Percentiles rank a stretch among this genome's conserved stretches.
phyloP scores from a whole-genome alignment of 23 tunicate species.

The Ciona savignyi region DNA sequence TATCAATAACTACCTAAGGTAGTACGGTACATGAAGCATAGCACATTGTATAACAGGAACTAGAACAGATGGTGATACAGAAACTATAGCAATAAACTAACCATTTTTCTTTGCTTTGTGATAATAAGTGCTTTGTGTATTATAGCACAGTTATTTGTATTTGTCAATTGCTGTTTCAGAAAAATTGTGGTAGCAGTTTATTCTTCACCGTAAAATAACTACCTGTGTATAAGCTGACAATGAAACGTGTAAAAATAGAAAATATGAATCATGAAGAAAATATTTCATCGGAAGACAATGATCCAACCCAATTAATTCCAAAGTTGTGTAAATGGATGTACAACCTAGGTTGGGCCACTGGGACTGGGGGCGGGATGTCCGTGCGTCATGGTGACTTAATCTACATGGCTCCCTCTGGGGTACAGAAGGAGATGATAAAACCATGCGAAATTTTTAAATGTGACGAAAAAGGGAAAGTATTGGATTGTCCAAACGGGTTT shows the following conservation, averaged over 20 bases:
- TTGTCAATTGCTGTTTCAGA: too few relatives aligned
- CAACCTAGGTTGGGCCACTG: slow-evolving; percentile 83
- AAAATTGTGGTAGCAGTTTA: too few relatives aligned
- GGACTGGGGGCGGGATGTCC: slow-evolving; percentile 83
- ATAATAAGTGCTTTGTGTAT: too few relatives aligned
- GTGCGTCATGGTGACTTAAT: slow-evolving; percentile 14
- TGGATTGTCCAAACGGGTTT: slow-evolving; percentile 26
- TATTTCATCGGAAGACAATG: background rate
- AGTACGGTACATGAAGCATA: too few relatives aligned
- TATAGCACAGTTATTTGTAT: too few relatives aligned
- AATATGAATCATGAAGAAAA: background rate
- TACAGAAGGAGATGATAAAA: slow-evolving; percentile 75
- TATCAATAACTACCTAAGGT: too few relatives aligned
- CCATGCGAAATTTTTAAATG: slow-evolving; percentile 67
- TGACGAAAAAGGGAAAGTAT: slow-evolving; percentile 32
- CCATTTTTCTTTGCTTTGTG: too few relatives aligned
- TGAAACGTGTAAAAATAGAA: background rate
- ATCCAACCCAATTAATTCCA: slow-evolving; percentile 2
- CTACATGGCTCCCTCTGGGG: slow-evolving; percentile 91
- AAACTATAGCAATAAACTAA: too few relatives aligned
- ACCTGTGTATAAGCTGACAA: too few relatives aligned
- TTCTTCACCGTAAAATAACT: too few relatives aligned
- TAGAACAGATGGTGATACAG: too few relatives aligned
- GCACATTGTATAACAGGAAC: too few relatives aligned
- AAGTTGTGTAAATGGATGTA: slow-evolving; percentile 69